Conservation (phyloP, 2,113 vertebrate genomes). For the Meriones unguiculatus region DNA sequence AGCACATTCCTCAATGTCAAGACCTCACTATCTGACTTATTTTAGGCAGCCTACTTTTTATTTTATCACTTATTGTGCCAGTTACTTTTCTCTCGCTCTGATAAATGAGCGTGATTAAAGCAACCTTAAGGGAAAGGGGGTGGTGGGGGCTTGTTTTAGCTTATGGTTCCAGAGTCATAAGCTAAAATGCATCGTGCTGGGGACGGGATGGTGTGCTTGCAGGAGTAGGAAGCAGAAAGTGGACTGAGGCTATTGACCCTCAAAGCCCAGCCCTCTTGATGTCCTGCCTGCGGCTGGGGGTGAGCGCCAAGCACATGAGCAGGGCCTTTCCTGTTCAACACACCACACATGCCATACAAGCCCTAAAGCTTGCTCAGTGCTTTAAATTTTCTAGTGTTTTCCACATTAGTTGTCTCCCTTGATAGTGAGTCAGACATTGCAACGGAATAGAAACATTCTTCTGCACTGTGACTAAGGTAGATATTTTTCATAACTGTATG, state of each 20-base stretch:
- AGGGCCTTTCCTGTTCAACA: no score
- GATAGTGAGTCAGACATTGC: background rate
- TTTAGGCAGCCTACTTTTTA: background rate
- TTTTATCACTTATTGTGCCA: background rate
- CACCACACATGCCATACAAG: background rate
- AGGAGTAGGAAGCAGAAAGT: background rate
- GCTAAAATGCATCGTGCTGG: background rate
- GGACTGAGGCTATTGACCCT: background rate
- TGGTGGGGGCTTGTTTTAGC: background rate
- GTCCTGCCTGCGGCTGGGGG: background rate
- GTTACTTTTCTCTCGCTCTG: background rate
- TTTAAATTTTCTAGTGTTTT: background rate
- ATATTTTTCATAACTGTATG: constrained; percentile 67
- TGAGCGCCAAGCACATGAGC: background rate
- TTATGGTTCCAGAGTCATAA: background rate
- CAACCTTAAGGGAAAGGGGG: background rate
- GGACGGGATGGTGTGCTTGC: background rate
- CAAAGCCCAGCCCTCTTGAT: background rate
- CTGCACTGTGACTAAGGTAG: constrained; percentile 41
- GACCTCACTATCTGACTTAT: background rate
- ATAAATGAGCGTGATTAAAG: background rate
- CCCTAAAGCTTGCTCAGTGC: background rate
- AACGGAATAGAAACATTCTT: background rate
- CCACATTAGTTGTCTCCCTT: background rate
- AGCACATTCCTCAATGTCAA: background rate